These are phyloP conservation scores for Himalopsyche tibetana DNA, from an alignment of 2,888 invertebrate genomes.

Conservation along the genomic window DNA sequence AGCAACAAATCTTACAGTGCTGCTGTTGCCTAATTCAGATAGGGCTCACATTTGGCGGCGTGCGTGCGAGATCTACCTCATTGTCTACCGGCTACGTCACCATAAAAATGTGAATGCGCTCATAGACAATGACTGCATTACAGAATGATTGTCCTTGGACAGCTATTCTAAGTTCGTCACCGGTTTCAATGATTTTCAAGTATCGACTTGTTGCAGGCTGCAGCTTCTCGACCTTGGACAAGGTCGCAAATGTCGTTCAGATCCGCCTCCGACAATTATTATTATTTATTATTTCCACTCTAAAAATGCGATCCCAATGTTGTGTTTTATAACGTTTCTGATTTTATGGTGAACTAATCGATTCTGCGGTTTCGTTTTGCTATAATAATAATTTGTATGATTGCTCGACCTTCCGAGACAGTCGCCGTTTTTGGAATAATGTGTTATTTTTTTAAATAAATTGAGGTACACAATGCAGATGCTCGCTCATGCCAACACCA, in stretches of 20 bases:
- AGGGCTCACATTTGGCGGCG: too few relatives aligned
- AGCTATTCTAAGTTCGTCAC: neutral
- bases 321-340: neutral
- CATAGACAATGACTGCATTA: too few relatives aligned
- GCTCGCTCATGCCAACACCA: too few relatives aligned
- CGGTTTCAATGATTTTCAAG: neutral
- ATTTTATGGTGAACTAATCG: slow-evolving; percentile 1
- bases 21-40: too few relatives aligned
- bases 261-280: neutral
- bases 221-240: neutral
- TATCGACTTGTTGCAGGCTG: neutral
- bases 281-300: slow-evolving; percentile 1
- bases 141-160: too few relatives aligned
- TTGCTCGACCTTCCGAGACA: neutral
- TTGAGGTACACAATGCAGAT: too few relatives aligned
- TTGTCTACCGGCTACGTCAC: too few relatives aligned
- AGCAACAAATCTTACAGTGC: too few relatives aligned
- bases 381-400: neutral
- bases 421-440: neutral
- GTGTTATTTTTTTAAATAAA: too few relatives aligned
- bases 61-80: too few relatives aligned
- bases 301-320: neutral
- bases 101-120: too few relatives aligned
- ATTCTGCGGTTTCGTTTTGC: slow-evolving; percentile 24
- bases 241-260: slow-evolving; percentile 6